Conservation (phyloP, 2,888 invertebrate genomes). For the Drosophila phalerata region DNA sequence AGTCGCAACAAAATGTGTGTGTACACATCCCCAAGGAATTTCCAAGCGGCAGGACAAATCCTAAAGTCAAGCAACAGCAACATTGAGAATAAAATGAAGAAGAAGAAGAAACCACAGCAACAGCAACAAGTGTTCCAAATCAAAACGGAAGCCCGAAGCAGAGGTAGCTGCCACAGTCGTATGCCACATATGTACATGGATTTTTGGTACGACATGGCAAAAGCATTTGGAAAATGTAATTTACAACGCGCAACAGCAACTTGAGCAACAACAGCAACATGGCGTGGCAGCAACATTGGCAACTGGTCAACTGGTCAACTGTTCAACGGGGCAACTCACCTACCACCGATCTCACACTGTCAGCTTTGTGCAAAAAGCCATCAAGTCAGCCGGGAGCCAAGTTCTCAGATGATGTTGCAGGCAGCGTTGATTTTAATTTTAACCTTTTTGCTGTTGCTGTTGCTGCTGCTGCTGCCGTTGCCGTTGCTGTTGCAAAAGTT, state of each 20-base stretch:
- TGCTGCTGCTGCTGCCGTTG: conserved; percentile 31
- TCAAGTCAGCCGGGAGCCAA: conserved; percentile 53
- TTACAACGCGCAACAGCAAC: conserved; percentile 51
- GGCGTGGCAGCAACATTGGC: conserved; percentile 65
- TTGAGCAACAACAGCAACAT: conserved; percentile 51
- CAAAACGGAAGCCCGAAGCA: conserved; percentile 64
- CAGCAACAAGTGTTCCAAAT: conserved; percentile 75
- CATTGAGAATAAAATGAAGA: not conserved
- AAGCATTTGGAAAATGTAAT: conserved; percentile 83
- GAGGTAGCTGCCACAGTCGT: conserved; percentile 44
- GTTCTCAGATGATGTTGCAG: conserved; percentile 49
- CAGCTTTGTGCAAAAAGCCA: conserved; percentile 56
- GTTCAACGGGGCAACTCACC: conserved; percentile 60
- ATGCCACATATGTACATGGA: conserved; percentile 78
- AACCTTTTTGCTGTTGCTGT: conserved; percentile 61
- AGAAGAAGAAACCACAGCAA: conserved; percentile 9
- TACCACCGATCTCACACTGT: conserved; percentile 78
- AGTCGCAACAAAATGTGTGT: conserved; percentile 30
- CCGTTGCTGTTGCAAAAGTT: conserved; percentile 65
- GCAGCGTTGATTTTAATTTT: conserved; percentile 75
- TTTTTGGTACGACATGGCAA: conserved; percentile 79
- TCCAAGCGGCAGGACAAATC: conserved; percentile 63
- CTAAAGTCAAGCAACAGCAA: conserved; percentile 43
- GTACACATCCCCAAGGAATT: conserved; percentile 77
- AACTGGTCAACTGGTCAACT: conserved; percentile 45